Evolutionary conservation across 1,140 invertebrate species (phyloP).

Genomic region (Tetranychus urticae): DNA sequence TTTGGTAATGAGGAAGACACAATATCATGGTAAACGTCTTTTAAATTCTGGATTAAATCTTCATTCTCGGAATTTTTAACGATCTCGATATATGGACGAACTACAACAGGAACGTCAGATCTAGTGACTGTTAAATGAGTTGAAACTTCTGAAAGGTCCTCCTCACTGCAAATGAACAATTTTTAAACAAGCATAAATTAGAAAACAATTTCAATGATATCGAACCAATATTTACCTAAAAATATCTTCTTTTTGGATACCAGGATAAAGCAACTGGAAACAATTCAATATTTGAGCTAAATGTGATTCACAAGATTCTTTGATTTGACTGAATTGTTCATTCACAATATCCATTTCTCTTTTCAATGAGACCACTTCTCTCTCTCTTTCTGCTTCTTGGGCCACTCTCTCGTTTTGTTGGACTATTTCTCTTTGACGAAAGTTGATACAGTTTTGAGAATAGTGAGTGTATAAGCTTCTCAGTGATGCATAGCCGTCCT

Average conservation of each 20-base stretch:
- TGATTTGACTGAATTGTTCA: constrained; percentile 4
- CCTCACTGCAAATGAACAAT: no score
- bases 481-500: constrained; percentile 25
- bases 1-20: constrained; percentile 9
- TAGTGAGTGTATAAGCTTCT: constrained; percentile 24
- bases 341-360: constrained; percentile 14
- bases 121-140: not conserved
- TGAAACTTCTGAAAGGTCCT: not conserved
- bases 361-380: constrained; percentile 13
- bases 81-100: not conserved
- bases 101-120: not conserved
- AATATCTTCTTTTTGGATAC: constrained; percentile 7
- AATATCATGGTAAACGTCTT: constrained; percentile 15
- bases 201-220: no score
- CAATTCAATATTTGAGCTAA: constrained; percentile 21
- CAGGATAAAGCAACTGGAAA: constrained; percentile 21
- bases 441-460: constrained; percentile 17
- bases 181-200: no score
- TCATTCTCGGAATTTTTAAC: constrained; percentile 3
- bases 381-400: constrained; percentile 14
- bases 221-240: no score
- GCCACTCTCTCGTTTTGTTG: constrained; percentile 11
- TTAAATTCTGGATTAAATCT: constrained; percentile 14
- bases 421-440: constrained; percentile 1
- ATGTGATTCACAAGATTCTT: constrained; percentile 8